Evolutionary conservation across 2,888 invertebrate genomes (phyloP), one percentile per base, ranked within the genome.

Genomic region (Aphidoletes aphidimyza): DNA sequence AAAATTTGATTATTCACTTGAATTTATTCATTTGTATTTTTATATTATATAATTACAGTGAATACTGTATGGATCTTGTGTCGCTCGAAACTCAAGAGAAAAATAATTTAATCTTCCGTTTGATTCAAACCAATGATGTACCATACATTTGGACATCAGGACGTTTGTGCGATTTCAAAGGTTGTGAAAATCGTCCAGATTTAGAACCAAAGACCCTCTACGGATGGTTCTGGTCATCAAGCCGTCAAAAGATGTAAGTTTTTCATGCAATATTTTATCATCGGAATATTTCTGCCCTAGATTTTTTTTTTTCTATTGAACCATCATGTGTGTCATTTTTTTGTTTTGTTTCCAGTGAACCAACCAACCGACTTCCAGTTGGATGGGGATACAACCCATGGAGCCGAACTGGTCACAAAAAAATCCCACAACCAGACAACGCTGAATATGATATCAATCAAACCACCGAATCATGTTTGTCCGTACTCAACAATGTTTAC

Each of bases 101-200:
- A 90, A 96, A 97, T 89, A 96, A 96, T 90, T 93, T 96, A 88
- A 93, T 96, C 90, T 96, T 95, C 93, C 94, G 94, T 90, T 92
- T 96, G 78, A 96, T 96, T 87, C 95, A 96, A 90, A 95, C 95
- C 90, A 95, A 96, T 87, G 95, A 96, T 89, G 95, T 96, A 83
- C 96, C 96, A 2, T 97, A 96, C 91, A 97, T 97, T 88, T 97
- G 97, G 97, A 97, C 97, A 19, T 95, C 96, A 6, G 97, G 97
- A 84, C 94, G 97, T 87, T 93, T 97, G 85, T 97, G 97, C 89
- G 97, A 97, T 92, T 97, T 97, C 92, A 96, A 96, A 89, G 97
- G 97, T 85, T 97, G 97, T 90, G 96, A 96, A 89, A 94, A 94
- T 87, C 94, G 97, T 86, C 92, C 93, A 85, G 97, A 97, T 89